Base-by-base conservation (phyloP, 2,797 vertebrate genomes). In the Xenops minutus region DNA sequence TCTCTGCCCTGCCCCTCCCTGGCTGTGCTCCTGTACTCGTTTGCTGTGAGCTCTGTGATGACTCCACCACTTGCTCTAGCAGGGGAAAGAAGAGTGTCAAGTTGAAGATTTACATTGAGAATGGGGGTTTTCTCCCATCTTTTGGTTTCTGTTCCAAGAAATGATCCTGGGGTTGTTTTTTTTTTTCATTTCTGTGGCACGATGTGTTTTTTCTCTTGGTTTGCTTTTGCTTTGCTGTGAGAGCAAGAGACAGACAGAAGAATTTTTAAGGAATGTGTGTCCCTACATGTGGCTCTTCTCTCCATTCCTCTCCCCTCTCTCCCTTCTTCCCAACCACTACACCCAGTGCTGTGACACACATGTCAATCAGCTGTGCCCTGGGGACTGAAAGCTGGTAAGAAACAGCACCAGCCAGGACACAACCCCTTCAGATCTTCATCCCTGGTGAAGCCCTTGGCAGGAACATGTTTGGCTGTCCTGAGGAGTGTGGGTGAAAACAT, bases 1-100 rank as follows among this genome's bases (percentile, higher is more conserved):
- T 43, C 26, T 76, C 37, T 59, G 20, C 29, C 27, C 20, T n/a
- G 26, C 22, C n/a, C 43, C 18, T 68, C 37, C 17, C 16, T 0
- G 0, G 8, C 2, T 30, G 44, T 71, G 7, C n/a, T 55, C 3
- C 14, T 23, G 1, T 27, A 0, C n/a, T 29, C 24, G 19, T 0
- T 1, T 37, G n/a, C 52, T n/a, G n/a, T 58, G 87, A 62, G 8
- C 49, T 37, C 10, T 62, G 18, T 37, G 29, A 6, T n/a, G 52
- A 54, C 26, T 51, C 51, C 58, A 26, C 39, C 34, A 61, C 10
- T 37, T 85, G 67, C 32, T 43, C 18, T 36, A 27, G 34, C 5
- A 21, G 32, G 34, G 23, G 7, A 44, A 49, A 55, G 37, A 56
- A 72, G 16, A 78, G 23, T 19, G 18, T 55, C 19, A 69, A 83